These are phyloP conservation scores for Engystomops pustulosus DNA, from an alignment of 2,113 vertebrate species.

Conservation along the genomic window DNA sequence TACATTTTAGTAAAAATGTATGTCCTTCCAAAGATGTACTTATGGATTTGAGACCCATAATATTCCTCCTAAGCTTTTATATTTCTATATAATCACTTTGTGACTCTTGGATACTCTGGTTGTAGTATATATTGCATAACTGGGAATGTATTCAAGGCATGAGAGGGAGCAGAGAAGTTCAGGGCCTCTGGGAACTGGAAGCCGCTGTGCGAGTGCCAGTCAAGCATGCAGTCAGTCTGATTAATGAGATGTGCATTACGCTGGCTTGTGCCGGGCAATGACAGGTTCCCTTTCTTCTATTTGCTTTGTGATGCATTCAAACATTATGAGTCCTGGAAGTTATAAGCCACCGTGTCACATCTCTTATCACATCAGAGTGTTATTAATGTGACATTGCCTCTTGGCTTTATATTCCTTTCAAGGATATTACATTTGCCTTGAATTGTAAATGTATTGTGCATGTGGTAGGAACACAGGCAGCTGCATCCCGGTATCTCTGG, in stretches of 20 bases:
- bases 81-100: too few relatives aligned
- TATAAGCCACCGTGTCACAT: conserved; percentile 53
- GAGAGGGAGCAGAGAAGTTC: neutral
- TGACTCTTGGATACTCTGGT: neutral
- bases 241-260: conserved; percentile 32
- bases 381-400: conserved; percentile 54
- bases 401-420: conserved; percentile 48
- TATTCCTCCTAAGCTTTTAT: too few relatives aligned
- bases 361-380: neutral
- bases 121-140: neutral
- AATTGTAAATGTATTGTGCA: neutral
- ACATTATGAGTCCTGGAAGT: neutral
- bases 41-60: too few relatives aligned
- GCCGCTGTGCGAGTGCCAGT: conserved; percentile 11
- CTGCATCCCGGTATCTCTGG: neutral
- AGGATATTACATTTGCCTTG: neutral
- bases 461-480: neutral
- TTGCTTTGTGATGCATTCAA: conserved; percentile 46
- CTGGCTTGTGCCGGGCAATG: conserved; percentile 55
- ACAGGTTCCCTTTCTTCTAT: conserved; percentile 56
- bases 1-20: too few relatives aligned
- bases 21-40: too few relatives aligned
- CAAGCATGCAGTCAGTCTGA: conserved; percentile 46
- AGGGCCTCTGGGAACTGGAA: conserved; percentile 50
- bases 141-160: neutral